Percentiles rank a stretch among this genome's conserved stretches.
phyloP scores from a whole-genome alignment of 1,140 invertebrate species.

The Dufourea novaeangliae region DNA sequence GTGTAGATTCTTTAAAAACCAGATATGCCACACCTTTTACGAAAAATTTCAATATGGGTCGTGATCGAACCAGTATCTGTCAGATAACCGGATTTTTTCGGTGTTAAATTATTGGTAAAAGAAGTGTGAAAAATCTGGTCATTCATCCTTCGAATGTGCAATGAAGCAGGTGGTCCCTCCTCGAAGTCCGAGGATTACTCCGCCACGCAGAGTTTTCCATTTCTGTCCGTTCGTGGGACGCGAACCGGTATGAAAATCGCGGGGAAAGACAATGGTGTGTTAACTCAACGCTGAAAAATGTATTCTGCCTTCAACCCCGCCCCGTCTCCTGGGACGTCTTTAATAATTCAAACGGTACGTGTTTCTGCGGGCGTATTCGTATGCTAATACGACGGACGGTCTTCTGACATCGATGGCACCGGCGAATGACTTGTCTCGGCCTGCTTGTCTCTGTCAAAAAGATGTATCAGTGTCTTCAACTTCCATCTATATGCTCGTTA shows the following conservation, averaged over 20 bases:
- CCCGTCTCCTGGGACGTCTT: conserved; percentile 40
- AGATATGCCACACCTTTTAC: no score
- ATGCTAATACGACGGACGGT: conserved; percentile 52
- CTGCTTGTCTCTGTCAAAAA: neutral
- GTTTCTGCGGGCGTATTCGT: conserved; percentile 55
- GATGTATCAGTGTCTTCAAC: no score
- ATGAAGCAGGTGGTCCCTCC: neutral
- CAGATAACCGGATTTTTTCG: no score
- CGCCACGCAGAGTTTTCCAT: neutral
- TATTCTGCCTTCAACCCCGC: conserved; percentile 32
- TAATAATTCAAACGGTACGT: conserved; percentile 60
- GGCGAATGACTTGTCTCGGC: neutral
- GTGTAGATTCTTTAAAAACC: no score
- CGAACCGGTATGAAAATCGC: conserved; percentile 15
- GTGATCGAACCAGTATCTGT: no score
- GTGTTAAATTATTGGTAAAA: neutral
- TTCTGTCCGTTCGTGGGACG: neutral
- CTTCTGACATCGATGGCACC: neutral
- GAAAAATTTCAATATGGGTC: no score
- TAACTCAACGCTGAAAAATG: conserved; percentile 58
- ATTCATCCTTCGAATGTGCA: no score
- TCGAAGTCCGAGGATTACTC: neutral
- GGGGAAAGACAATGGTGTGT: conserved; percentile 53
- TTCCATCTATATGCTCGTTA: no score
- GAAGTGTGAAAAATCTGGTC: neutral